Evolutionary conservation across 2,888 invertebrate species (phyloP).

Genomic region (Leptinotarsa haldemani): DNA sequence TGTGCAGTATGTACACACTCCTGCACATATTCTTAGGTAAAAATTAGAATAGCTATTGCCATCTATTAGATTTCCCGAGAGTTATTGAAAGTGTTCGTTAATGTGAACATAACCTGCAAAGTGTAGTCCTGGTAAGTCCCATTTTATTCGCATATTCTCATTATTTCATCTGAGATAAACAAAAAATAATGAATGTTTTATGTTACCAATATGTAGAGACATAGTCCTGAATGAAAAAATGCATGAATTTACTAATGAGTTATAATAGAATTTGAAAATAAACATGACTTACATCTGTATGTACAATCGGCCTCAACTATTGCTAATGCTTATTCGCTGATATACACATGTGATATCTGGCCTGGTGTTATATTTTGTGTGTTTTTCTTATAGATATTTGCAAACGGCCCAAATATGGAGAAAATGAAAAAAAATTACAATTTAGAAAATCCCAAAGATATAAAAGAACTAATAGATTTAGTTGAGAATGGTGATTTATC

Average conservation of each 20-base stretch:
- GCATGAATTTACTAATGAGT: constrained; percentile 8
- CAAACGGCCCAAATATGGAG: not conserved
- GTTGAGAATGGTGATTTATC: constrained; percentile 14
- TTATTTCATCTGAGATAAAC: not conserved
- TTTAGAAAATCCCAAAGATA: constrained; percentile 14
- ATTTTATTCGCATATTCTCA: constrained; percentile 13
- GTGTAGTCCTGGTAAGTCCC: constrained; percentile 11
- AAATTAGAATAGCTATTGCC: constrained; percentile 6
- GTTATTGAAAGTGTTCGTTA: constrained; percentile 6
- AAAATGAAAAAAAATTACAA: not conserved
- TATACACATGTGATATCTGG: constrained; percentile 6
- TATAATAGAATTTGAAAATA: not conserved
- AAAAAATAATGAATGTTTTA: constrained; percentile 6
- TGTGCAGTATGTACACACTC: constrained; percentile 8
- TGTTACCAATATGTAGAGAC: constrained; percentile 9
- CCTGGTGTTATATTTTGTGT: constrained; percentile 3
- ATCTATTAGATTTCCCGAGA: constrained; percentile 5
- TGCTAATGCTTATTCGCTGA: not conserved
- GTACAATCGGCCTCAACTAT: constrained; percentile 16
- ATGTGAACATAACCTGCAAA: constrained; percentile 12
- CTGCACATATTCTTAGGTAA: not conserved
- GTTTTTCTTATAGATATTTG: constrained; percentile 11
- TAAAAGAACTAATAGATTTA: constrained; percentile 14
- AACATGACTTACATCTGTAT: constrained; percentile 13
- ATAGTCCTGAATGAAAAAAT: constrained; percentile 12